Conservation (phyloP, 2,113 vertebrate genomes). For the Sceloporus undulatus region DNA sequence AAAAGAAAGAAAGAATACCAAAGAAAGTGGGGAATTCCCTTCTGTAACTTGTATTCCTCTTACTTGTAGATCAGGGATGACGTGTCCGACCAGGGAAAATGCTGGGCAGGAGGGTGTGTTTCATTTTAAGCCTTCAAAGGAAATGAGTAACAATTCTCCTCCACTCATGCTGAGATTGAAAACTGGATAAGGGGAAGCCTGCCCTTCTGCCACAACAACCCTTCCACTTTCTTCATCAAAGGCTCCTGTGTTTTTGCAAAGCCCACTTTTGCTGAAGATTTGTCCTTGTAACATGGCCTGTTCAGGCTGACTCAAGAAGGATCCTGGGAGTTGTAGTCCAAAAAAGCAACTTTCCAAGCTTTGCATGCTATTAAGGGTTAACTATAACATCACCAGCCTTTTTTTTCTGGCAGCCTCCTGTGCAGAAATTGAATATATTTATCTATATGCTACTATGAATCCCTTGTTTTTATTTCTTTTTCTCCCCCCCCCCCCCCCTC, state of each 20-base stretch:
- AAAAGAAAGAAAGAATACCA: slow-evolving; percentile 44
- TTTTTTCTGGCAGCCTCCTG: too few relatives aligned
- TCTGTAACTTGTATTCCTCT: slow-evolving; percentile 61
- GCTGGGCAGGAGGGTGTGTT: slow-evolving; percentile 47
- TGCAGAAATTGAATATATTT: too few relatives aligned
- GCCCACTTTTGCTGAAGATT: neutral
- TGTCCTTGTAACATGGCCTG: too few relatives aligned
- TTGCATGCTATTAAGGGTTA: too few relatives aligned
- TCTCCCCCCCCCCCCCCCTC: too few relatives aligned
- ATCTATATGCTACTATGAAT: too few relatives aligned
- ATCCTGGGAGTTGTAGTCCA: neutral
- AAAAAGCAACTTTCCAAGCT: neutral
- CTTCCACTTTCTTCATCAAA: neutral
- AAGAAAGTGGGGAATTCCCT: slow-evolving; percentile 66
- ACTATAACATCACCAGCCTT: too few relatives aligned
- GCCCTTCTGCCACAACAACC: neutral
- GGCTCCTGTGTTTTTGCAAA: neutral
- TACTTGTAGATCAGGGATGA: slow-evolving; percentile 37
- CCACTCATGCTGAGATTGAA: slow-evolving; percentile 40
- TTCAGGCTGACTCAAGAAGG: too few relatives aligned
- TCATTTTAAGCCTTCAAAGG: slow-evolving; percentile 66
- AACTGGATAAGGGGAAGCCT: slow-evolving; percentile 19
- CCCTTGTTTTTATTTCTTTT: too few relatives aligned
- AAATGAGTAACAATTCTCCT: slow-evolving; percentile 69
- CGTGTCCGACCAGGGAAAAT: slow-evolving; percentile 56